Conservation (phyloP, 2,113 vertebrate species). For the Phylloscopus whistleri region DNA sequence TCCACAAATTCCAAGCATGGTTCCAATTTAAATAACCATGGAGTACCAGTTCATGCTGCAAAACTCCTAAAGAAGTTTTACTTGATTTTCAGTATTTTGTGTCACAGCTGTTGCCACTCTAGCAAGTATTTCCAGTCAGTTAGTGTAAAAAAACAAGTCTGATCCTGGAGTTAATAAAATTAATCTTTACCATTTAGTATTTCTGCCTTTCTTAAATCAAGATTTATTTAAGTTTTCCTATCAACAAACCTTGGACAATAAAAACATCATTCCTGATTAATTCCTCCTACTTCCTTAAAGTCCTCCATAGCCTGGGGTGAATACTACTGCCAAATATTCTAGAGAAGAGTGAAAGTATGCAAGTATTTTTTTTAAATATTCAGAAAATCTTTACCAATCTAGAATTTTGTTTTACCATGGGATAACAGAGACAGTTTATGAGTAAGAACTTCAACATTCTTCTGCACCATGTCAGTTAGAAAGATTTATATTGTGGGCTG, state of each 20-base stretch:
- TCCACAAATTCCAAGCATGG: not conserved
- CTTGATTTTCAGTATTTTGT: not conserved
- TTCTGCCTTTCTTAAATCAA: not conserved
- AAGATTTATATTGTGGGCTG: not conserved
- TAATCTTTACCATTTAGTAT: not conserved
- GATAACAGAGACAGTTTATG: not conserved
- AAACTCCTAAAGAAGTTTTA: not conserved
- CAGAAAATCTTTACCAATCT: not conserved
- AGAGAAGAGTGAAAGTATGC: not conserved
- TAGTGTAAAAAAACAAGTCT: not conserved
- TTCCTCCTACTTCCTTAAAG: not conserved
- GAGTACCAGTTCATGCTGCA: not conserved
- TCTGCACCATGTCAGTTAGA: not conserved
- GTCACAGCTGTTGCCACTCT: not conserved
- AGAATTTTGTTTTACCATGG: not conserved
- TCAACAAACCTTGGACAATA: not conserved
- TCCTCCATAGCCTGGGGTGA: not conserved
- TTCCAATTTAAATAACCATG: not conserved
- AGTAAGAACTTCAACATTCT: not conserved
- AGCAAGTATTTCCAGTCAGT: not conserved
- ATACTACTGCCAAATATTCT: not conserved
- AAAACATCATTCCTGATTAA: not conserved
- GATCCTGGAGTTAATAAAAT: not conserved
- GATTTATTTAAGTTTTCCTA: not conserved
- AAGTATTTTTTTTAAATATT: not conserved